Percentiles rank a stretch among this genome's conserved stretches.
phyloP scores from a whole-genome alignment of 2,888 invertebrate genomes.

The Pyrgus malvae region DNA sequence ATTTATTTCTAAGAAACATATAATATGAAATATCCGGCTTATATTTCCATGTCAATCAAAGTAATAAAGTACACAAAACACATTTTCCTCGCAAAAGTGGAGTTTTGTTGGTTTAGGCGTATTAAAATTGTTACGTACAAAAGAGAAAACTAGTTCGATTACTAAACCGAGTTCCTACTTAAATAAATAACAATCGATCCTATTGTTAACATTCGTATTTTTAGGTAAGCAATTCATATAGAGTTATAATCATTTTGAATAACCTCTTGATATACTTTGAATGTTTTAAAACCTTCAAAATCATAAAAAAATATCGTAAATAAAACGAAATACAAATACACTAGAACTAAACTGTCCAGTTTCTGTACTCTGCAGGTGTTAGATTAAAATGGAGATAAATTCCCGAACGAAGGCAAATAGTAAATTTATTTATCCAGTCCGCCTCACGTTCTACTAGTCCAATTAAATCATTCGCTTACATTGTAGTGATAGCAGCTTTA shows the following conservation, averaged over 20 bases:
- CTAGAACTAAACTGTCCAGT: constrained; percentile 21
- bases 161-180: background rate
- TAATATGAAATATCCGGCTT: too few relatives aligned
- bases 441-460: background rate
- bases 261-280: too few relatives aligned
- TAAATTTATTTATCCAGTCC: constrained; percentile 12
- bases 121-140: background rate
- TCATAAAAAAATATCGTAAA: background rate
- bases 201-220: too few relatives aligned
- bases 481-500: constrained; percentile 6
- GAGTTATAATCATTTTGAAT: too few relatives aligned
- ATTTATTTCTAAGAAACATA: too few relatives aligned
- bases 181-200: too few relatives aligned
- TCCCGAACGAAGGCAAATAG: constrained; percentile 2
- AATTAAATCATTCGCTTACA: constrained; percentile 2
- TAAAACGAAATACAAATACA: too few relatives aligned
- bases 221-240: too few relatives aligned
- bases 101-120: background rate
- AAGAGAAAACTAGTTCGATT: background rate
- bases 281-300: background rate
- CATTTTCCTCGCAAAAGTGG: background rate
- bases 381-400: constrained; percentile 22
- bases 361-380: constrained; percentile 14
- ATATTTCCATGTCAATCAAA: too few relatives aligned
- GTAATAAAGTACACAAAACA: too few relatives aligned